phyloP scores from a whole-genome alignment of 2,888 invertebrate species.

The Sminthurides aquaticus region DNA sequence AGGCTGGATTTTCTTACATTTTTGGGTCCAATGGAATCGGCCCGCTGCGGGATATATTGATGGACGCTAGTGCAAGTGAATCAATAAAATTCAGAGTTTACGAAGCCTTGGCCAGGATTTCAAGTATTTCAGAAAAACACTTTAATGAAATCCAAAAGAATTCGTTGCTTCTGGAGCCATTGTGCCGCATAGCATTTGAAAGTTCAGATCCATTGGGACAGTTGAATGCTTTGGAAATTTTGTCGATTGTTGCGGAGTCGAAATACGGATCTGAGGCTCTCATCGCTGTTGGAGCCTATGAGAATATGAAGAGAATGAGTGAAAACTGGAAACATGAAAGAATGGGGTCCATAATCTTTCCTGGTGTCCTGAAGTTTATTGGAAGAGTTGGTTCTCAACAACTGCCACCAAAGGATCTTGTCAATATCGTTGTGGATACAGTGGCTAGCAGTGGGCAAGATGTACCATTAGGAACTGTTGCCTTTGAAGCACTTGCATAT shows the following conservation, averaged over 20 bases:
- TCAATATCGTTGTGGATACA: slow-evolving; percentile 33
- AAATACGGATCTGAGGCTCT: slow-evolving; percentile 59
- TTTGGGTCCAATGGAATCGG: slow-evolving; percentile 28
- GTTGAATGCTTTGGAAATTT: slow-evolving; percentile 69
- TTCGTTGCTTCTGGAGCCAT: slow-evolving; percentile 22
- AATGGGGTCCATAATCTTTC: slow-evolving; percentile 30
- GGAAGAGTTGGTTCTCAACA: slow-evolving; percentile 37
- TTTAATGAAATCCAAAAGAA: slow-evolving; percentile 31
- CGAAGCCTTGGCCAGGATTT: slow-evolving; percentile 34
- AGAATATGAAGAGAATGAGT: slow-evolving; percentile 30
- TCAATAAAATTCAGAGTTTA: slow-evolving; percentile 36
- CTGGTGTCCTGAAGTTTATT: slow-evolving; percentile 40
- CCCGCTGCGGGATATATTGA: slow-evolving; percentile 27
- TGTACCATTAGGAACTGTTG: slow-evolving; percentile 31
- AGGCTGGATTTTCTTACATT: slow-evolving; percentile 28
- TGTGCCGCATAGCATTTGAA: slow-evolving; percentile 32
- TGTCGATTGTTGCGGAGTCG: slow-evolving; percentile 62
- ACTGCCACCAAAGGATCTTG: slow-evolving; percentile 33
- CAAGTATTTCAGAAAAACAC: slow-evolving; percentile 27
- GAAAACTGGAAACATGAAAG: slow-evolving; percentile 32
- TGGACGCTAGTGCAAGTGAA: slow-evolving; percentile 18
- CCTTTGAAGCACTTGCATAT: slow-evolving; percentile 37
- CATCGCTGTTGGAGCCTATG: slow-evolving; percentile 26
- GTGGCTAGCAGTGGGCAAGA: slow-evolving; percentile 26
- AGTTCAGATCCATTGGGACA: slow-evolving; percentile 48